Evolutionary conservation across 2,113 vertebrate genomes (phyloP), one percentile per base, ranked within the genome.

Genomic region (Setophaga petechia): DNA sequence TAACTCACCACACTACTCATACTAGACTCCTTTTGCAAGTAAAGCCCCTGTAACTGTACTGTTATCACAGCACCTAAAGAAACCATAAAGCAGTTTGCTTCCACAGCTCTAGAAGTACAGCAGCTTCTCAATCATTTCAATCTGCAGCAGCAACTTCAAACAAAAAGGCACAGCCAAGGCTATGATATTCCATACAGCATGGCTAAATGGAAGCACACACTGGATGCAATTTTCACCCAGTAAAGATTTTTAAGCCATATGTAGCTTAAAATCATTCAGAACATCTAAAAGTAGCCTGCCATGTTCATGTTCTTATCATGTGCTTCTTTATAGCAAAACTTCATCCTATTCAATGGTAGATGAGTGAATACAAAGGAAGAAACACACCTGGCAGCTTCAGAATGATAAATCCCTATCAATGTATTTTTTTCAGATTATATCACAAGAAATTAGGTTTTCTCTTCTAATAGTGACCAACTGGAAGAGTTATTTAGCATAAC

Each of bases 171-270:
- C 9, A 59, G n/a, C 24, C 20, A 54, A 69, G 28, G 10, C 21
- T 41, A 19, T 25, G 51, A 37, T 23, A 58, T 35, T 62, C 54
- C 23, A 39, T 31, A 27, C 5, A 47, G 20, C 2, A 12, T 1
- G 0, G 21, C 4, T 49, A 87, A 78, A 65, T 25, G 11, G 28
- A 83, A 80, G 25, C 15, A 71, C 0, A 0, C 3, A 17, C 13
- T 35, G 33, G 74, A 59, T 44, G 10, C 8, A 31, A 59, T 78
- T 90, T 83, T 77, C 77, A 10, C 25, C 19, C 43, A 74, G 43
- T 9, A 55, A 39, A 54, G 1, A 11, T 24, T 85, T 83, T 78
- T 52, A 52, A 88, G 37, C 6, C 15, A 13, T 5, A 1, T 5
- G 11, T 27, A 74, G 12, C 19, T 77, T 78, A 68, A 90, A 90